A percentile compares a stretch with the other conserved stretches of the same genome.
These are phyloP conservation scores for Aeoliscus strigatus DNA, from an alignment of 2,797 vertebrate genomes.

Conservation along the genomic window DNA sequence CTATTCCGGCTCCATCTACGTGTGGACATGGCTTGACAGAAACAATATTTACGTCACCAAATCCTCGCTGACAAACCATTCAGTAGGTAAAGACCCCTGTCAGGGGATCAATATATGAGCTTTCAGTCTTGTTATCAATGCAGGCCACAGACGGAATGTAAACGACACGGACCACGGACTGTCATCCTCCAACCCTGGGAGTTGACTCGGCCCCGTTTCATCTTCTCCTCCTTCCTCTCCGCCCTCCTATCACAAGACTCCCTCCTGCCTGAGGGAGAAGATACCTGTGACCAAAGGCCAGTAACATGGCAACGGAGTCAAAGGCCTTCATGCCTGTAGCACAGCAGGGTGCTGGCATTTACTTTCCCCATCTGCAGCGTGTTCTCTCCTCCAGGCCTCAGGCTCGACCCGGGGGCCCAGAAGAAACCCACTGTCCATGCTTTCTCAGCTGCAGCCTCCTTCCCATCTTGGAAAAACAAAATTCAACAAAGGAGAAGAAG, in stretches of 20 bases:
- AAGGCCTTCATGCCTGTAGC: constrained; percentile 64
- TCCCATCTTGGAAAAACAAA: constrained; percentile 53
- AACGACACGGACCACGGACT: constrained; percentile 47
- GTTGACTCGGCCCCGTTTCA: constrained; percentile 11
- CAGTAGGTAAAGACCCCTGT: too few relatives aligned
- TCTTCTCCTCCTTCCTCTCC: constrained; percentile 25
- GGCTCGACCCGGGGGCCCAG: constrained; percentile 48
- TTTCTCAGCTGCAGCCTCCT: constrained; percentile 68
- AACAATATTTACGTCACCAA: too few relatives aligned
- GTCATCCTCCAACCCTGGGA: constrained; percentile 13
- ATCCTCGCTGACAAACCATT: too few relatives aligned
- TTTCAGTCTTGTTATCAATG: constrained; percentile 60
- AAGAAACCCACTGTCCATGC: constrained; percentile 63
- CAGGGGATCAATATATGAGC: constrained; percentile 18
- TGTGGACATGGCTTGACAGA: too few relatives aligned
- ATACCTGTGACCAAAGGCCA: constrained; percentile 65
- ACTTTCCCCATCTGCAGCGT: constrained; percentile 41
- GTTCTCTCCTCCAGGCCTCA: constrained; percentile 53
- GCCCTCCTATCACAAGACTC: constrained; percentile 35
- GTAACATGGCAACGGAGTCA: constrained; percentile 71
- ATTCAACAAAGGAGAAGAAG: constrained; percentile 51
- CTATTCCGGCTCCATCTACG: too few relatives aligned
- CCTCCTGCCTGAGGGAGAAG: constrained; percentile 49
- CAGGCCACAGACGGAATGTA: constrained; percentile 49
- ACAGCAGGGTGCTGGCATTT: constrained; percentile 69